Conservation (phyloP, 1,140 invertebrate genomes). For the Brachionus asplanchnoidis region DNA sequence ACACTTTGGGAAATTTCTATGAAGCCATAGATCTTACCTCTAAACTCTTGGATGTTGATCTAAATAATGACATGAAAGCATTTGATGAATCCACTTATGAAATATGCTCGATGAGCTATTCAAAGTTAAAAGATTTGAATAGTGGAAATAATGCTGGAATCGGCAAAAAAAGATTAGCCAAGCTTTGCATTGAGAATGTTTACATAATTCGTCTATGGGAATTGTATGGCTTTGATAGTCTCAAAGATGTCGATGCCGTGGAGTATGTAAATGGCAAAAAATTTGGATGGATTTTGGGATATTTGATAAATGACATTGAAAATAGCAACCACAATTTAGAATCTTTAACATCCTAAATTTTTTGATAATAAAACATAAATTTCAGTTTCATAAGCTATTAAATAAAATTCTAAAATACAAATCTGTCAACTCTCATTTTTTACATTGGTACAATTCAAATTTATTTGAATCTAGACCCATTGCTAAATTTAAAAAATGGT, state of each 20-base stretch:
- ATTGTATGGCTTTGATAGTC: neutral
- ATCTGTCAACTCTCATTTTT: too few relatives aligned
- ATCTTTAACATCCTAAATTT: neutral
- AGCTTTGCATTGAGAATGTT: neutral
- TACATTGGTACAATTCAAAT: too few relatives aligned
- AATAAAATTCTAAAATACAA: too few relatives aligned
- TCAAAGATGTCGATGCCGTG: constrained; percentile 4
- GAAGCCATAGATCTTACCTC: constrained; percentile 25
- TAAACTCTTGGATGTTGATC: neutral
- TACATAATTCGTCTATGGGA: constrained; percentile 19
- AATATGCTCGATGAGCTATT: constrained; percentile 38
- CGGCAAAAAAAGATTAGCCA: constrained; percentile 2
- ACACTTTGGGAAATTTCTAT: neutral
- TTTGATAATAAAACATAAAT: too few relatives aligned
- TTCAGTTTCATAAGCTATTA: too few relatives aligned
- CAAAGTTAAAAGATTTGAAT: neutral
- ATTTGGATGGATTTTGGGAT: constrained; percentile 2
- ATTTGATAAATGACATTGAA: constrained; percentile 11
- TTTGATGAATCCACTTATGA: constrained; percentile 15
- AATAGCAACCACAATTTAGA: neutral
- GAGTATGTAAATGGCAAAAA: neutral
- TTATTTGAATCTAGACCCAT: too few relatives aligned
- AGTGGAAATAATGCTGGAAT: neutral
- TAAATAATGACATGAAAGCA: neutral
- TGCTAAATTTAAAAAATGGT: too few relatives aligned